Conservation (phyloP, 2,797 vertebrate species). For the Scolopax rusticola region DNA sequence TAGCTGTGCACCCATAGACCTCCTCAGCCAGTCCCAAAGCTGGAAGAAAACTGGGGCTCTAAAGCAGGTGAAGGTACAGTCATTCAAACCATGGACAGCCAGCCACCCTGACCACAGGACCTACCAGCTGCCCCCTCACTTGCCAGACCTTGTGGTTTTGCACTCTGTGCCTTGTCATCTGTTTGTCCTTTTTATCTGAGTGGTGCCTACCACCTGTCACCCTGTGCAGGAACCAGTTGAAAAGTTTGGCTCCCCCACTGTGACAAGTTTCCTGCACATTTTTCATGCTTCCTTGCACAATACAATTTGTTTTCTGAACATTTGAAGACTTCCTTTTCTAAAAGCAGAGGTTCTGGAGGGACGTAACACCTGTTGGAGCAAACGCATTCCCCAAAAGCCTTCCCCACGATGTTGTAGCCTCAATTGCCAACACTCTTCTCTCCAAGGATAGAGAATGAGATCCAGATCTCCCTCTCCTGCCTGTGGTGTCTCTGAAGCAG, state of each 20-base stretch:
- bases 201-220: neutral
- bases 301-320: neutral
- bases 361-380: accelerated
- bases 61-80: neutral
- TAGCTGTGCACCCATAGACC: neutral
- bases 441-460: neutral
- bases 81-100: neutral
- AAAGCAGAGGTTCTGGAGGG: neutral
- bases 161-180: neutral
- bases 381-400: neutral
- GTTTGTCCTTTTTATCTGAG: neutral
- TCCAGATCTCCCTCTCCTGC: neutral
- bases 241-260: neutral
- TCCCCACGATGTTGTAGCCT: neutral
- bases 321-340: neutral
- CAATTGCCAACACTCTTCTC: neutral
- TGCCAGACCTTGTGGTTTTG: neutral
- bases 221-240: neutral
- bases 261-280: neutral
- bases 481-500: neutral
- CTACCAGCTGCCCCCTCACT: neutral
- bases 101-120: neutral
- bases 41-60: neutral
- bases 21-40: neutral
- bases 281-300: neutral